Evolutionary conservation across 1,140 invertebrate genomes (phyloP), one percentile per base, ranked within the genome.

Genomic region (Bombus superbus): DNA sequence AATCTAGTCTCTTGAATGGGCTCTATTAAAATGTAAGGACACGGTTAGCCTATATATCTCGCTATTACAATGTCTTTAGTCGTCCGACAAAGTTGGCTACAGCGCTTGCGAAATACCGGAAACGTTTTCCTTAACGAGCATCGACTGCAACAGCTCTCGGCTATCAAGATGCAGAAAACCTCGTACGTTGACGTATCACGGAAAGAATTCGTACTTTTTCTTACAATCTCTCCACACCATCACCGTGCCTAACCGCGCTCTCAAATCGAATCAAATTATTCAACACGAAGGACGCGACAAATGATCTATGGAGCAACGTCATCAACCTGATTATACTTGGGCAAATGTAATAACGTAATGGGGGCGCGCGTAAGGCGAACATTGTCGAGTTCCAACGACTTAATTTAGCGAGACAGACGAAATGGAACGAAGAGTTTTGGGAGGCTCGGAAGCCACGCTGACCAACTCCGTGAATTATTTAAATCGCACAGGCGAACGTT

Each of bases 51-150:
- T 68, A 22, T n/a, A n/a, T 6, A 22, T 57, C 44, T 47, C 22
- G 32, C 25, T 38, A 57, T 76, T 38, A n/a, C 18, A 53, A 53
- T 44, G 11, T 72, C 28, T 44, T n/a, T n/a, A 71, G 11, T 25
- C 10, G 11, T n/a, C 40, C 9, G 22, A n/a, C 71, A 44, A 72
- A 72, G 69, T 72, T 28, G 6, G 6, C 69, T 8, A 18, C 11
- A 40, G 25, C 11, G 32, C 22, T 75, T 57, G 47, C 47, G 74
- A 76, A 57, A 57, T 57, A 57, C 74, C 47, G 74, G 74, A 76
- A 76, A 76, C 53, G 13, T 57, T 76, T 38, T 76, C 47, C 74
- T 76, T 76, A 59, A 76, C 35, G 74, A 76, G 74, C 35, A 38
- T 9, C 35, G 35, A 10, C 25, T 38, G 32, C 47, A 11, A 28